A percentile compares a stretch with the other conserved stretches of the same genome.
Evolutionary conservation across 2,797 vertebrate species (phyloP).

Genomic region (Girardinus metallicus): DNA sequence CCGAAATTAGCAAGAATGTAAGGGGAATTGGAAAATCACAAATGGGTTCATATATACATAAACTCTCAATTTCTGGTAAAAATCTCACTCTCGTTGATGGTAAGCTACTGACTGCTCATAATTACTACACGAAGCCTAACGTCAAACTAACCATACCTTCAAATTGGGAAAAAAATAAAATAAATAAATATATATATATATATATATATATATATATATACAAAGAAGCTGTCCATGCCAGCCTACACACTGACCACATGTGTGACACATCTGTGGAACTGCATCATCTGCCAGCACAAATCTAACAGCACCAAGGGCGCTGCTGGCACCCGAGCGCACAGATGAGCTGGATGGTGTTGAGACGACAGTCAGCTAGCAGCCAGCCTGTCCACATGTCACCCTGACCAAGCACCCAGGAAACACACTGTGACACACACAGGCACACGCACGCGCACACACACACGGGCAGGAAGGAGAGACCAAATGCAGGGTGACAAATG

Average conservation of each 20-base stretch:
- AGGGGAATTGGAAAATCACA: background rate
- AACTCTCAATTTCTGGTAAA: background rate
- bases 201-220: too few species aligned
- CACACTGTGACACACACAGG: slow-evolving; percentile 13
- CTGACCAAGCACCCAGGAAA: slow-evolving; percentile 12
- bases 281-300: slow-evolving; percentile 1
- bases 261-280: slow-evolving; percentile 25
- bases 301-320: background rate
- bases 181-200: too few species aligned
- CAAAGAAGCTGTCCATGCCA: background rate
- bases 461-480: slow-evolving; percentile 24
- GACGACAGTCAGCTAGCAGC: slow-evolving; percentile 18
- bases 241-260: background rate
- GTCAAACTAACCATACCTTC: background rate
- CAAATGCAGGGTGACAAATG: slow-evolving; percentile 55
- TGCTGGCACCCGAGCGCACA: slow-evolving; percentile 23
- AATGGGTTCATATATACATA: background rate
- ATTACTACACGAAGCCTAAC: background rate
- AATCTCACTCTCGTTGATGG: background rate
- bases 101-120: background rate
- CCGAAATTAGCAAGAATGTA: background rate
- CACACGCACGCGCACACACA: background rate
- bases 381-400: slow-evolving; percentile 27
- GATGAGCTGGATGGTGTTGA: slow-evolving; percentile 10
- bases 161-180: background rate